Conservation (phyloP, 2,113 vertebrate species). For the Hirundichthys speculiger region DNA sequence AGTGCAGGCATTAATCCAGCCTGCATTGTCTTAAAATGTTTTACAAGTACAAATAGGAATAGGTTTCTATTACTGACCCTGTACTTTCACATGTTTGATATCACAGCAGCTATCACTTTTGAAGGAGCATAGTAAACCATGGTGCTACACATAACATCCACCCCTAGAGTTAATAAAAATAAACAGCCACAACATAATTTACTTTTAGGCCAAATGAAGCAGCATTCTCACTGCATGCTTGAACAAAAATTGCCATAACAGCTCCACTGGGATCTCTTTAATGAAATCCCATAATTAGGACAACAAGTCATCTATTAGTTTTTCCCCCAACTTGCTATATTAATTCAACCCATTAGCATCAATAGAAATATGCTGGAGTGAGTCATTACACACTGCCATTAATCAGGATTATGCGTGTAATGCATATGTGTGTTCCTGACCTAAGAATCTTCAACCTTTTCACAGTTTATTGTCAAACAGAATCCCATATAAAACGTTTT, state of each 20-base stretch:
- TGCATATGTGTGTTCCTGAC: slow-evolving; percentile 11
- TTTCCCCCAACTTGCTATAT: slow-evolving; percentile 14
- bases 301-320: slow-evolving; percentile 38
- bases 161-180: slow-evolving; percentile 20
- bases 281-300: slow-evolving; percentile 55
- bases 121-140: slow-evolving; percentile 9
- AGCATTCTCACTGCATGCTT: background rate
- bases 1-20: slow-evolving; percentile 41
- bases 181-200: slow-evolving; percentile 17
- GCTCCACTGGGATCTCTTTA: slow-evolving; percentile 31
- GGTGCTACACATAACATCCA: background rate
- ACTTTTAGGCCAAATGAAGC: slow-evolving; percentile 23
- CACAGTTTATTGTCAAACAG: slow-evolving; percentile 5
- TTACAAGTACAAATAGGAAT: slow-evolving; percentile 42
- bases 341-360: slow-evolving; percentile 18
- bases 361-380: slow-evolving; percentile 22
- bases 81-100: slow-evolving; percentile 33
- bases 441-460: slow-evolving; percentile 1
- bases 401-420: slow-evolving; percentile 12
- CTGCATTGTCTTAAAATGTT: slow-evolving; percentile 30
- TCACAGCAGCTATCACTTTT: slow-evolving; percentile 14
- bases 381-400: slow-evolving; percentile 25
- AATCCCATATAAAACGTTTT: background rate
- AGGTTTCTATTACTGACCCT: slow-evolving; percentile 27
- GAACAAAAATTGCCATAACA: slow-evolving; percentile 20